Conservation (phyloP, 2,888 invertebrate genomes). For the Clostera curtula region DNA sequence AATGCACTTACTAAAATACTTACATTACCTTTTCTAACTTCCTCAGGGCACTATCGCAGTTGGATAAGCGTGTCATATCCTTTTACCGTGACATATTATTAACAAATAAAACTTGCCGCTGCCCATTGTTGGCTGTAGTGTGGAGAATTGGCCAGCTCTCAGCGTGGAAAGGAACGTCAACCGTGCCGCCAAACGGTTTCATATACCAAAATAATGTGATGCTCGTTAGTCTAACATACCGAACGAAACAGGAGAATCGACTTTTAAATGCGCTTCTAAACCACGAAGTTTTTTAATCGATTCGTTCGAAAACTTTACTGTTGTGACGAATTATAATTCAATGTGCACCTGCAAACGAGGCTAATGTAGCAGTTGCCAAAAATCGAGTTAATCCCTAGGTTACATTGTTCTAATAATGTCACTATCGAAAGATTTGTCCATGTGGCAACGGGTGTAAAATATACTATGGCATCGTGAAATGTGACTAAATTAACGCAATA, state of each 20-base stretch:
- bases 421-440: no score
- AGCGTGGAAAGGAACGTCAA: conserved; percentile 40
- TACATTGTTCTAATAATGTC: no score
- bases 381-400: no score
- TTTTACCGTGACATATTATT: conserved; percentile 58
- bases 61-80: conserved; percentile 56
- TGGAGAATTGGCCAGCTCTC: conserved; percentile 47
- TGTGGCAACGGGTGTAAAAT: no score
- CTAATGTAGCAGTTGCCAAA: no score
- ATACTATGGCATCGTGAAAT: no score
- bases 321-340: no score
- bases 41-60: conserved; percentile 30
- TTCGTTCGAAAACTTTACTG: no score
- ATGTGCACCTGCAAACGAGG: no score
- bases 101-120: conserved; percentile 61
- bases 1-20: not conserved
- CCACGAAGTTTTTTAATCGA: not conserved
- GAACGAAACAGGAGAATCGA: conserved; percentile 17
- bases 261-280: not conserved
- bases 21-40: not conserved
- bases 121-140: conserved; percentile 47
- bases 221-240: conserved; percentile 42
- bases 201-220: conserved; percentile 48
- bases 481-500: no score
- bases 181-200: conserved; percentile 36